Evolutionary conservation across 2,113 vertebrate genomes (phyloP), one percentile per base, ranked within the genome.

Genomic region (Ardeotis arabs): DNA sequence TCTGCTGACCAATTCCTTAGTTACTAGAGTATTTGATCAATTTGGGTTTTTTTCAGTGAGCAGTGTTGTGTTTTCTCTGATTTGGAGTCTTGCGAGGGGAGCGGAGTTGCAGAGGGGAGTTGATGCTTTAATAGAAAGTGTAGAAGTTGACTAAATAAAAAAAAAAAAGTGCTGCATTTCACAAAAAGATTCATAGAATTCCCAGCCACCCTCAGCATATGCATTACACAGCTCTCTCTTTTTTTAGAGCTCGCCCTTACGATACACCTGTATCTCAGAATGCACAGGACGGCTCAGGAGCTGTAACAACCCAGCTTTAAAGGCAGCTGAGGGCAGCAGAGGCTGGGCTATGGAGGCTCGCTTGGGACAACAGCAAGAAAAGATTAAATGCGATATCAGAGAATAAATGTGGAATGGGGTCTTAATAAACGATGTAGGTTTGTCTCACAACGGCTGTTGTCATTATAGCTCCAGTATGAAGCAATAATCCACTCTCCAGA

Each of bases 31-130:
- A 37, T 24, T 44, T 3, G 4, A 53, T 50, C n/a, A 4, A 1
- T 8, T n/a, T 45, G 41, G 14, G 47, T 56, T 70, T 55, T 63
- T 21, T 19, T 66, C 11, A 14, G 33, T 16, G 20, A 67, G 2
- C 15, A 45, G 3, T 9, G 85, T 76, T 39, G 9, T 62, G 27
- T 64, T 75, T 87, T 70, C 44, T 52, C 6, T 84, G 12, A 37
- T 86, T 70, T 63, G 11, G 23, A 86, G 4, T 44, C 39, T 31
- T 50, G 3, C 4, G 3, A 4, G 7, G 4, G 2, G 1, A 70
- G 3, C 2, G 12, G n/a, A 49, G 9, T 2, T 39, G 14, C 5
- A 58, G 4, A 1, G 4, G 2, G 24, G 7, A 28, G 5, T 2
- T n/a, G 2, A 4, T 60, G 3, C 56, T 87, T 75, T 70, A 31